Conservation (phyloP, 2,888 invertebrate genomes). For the Nipponacmea schrenckii region DNA sequence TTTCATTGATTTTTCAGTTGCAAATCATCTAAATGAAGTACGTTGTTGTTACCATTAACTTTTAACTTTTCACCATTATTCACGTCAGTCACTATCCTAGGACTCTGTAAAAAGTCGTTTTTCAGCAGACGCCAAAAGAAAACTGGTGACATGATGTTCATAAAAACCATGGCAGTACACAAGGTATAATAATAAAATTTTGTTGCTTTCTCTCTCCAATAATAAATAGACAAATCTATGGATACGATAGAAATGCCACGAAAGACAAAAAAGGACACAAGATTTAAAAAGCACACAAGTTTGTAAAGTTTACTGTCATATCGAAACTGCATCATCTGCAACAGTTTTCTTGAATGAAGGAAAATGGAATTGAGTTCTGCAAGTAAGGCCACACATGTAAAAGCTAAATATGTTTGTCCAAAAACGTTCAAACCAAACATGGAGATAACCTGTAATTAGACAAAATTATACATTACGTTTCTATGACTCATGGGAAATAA, state of each 20-base stretch:
- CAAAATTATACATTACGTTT: not conserved
- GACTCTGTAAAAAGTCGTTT: conserved; percentile 57
- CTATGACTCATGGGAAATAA: no score
- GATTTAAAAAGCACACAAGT: conserved; percentile 51
- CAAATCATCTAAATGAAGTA: not conserved
- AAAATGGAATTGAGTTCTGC: conserved; percentile 66
- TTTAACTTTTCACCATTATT: conserved; percentile 13
- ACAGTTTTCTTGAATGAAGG: conserved; percentile 65
- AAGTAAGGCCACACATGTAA: conserved; percentile 61
- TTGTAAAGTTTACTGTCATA: conserved; percentile 54
- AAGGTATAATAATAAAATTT: conserved; percentile 46
- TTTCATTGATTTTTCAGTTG: not conserved
- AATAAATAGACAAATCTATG: conserved; percentile 53
- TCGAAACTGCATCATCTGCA: conserved; percentile 58
- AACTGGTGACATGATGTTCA: conserved; percentile 59
- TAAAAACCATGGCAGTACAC: conserved; percentile 49
- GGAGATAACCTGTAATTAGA: conserved; percentile 53
- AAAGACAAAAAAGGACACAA: conserved; percentile 59
- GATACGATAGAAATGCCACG: conserved; percentile 46
- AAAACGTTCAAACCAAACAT: conserved; percentile 65
- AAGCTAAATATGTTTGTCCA: conserved; percentile 55
- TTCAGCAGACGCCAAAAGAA: conserved; percentile 63
- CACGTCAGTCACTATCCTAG: conserved; percentile 13
- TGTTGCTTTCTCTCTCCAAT: conserved; percentile 47
- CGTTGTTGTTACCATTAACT: conserved; percentile 39